Conservation (phyloP, 2,113 vertebrate genomes). For the Proteles cristata region DNA sequence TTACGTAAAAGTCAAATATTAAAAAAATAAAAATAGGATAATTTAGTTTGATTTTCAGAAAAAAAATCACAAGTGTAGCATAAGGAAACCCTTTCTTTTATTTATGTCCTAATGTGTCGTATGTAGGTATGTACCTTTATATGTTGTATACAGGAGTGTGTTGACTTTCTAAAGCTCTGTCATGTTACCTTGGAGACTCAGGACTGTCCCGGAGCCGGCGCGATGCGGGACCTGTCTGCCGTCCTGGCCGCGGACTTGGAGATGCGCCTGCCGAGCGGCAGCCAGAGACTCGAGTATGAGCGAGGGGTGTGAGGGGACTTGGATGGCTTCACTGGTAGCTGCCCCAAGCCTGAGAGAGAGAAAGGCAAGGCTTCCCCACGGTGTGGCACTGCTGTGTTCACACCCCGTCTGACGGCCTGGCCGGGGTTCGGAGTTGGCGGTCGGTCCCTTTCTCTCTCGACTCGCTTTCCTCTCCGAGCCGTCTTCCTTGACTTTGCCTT, state of each 20-base stretch:
- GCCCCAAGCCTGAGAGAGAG: not conserved
- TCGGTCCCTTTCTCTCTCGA: not conserved
- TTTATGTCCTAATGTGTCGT: not conserved
- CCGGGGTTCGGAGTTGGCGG: not conserved
- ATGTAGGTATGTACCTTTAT: accelerated
- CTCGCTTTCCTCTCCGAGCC: accelerated
- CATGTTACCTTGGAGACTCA: not conserved
- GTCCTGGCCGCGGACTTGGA: not conserved
- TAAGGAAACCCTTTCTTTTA: not conserved
- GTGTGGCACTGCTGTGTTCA: accelerated
- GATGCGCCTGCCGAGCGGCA: not conserved
- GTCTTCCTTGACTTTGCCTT: not conserved
- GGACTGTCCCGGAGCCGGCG: not conserved
- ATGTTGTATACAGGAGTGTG: accelerated
- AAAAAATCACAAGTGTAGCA: not conserved
- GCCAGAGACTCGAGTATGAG: not conserved
- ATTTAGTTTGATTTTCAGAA: not conserved
- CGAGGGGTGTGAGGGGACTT: not conserved
- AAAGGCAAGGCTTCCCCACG: not conserved
- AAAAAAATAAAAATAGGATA: not conserved
- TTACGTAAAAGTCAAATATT: not conserved
- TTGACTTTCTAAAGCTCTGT: not conserved
- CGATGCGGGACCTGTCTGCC: not conserved
- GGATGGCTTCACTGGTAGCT: not conserved
- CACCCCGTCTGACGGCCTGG: not conserved